A percentile compares a stretch with the other conserved stretches of the same genome.
Evolutionary conservation across 2,888 invertebrate species (phyloP).

Genomic region (Pantelozetes paolii): DNA sequence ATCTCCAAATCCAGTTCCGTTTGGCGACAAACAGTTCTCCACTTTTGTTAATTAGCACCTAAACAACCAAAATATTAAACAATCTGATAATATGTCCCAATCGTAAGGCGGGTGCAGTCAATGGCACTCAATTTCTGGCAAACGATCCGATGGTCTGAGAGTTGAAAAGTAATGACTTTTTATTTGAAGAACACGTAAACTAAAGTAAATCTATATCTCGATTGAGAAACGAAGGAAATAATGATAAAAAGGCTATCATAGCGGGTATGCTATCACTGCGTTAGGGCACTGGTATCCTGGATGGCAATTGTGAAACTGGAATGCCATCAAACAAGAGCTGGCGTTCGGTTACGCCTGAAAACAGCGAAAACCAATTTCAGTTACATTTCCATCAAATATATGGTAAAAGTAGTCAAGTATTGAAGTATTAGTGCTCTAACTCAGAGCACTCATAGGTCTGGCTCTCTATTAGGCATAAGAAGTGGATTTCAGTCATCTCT

Average conservation of each 20-base stretch:
- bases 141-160: neutral
- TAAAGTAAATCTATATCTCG: slow-evolving; percentile 24
- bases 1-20: slow-evolving; percentile 2
- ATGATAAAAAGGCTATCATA: slow-evolving; percentile 1
- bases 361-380: slow-evolving; percentile 32
- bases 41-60: neutral
- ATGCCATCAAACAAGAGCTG: slow-evolving; percentile 13
- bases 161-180: slow-evolving; percentile 9
- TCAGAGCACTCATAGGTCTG: neutral
- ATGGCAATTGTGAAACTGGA: slow-evolving; percentile 29
- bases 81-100: neutral
- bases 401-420: neutral
- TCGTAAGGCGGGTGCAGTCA: neutral
- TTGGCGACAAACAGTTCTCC: neutral
- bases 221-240: slow-evolving; percentile 24
- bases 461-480: slow-evolving; percentile 22
- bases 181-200: neutral
- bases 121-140: neutral
- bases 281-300: slow-evolving; percentile 1
- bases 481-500: slow-evolving; percentile 14
- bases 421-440: neutral
- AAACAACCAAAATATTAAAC: neutral
- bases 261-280: neutral
- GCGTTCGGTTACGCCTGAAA: slow-evolving; percentile 29
- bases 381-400: slow-evolving; percentile 30